A percentile compares a stretch with the other conserved stretches of the same genome.
Evolutionary conservation across 2,797 vertebrate genomes (phyloP).

Genomic region (Chaenodraco wilsoni): DNA sequence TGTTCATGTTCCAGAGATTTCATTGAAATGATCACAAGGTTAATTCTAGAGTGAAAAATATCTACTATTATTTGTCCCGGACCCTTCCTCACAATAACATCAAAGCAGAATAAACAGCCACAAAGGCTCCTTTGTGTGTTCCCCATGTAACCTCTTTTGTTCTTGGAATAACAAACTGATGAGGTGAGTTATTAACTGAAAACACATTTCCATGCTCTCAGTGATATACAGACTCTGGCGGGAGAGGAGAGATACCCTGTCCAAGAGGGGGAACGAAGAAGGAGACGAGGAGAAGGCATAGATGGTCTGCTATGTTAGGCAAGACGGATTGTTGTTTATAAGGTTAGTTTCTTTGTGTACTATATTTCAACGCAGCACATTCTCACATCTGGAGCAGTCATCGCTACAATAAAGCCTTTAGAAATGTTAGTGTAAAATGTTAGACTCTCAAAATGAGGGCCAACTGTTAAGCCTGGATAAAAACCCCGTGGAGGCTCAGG

Average conservation of each 20-base stretch:
- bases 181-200: constrained; percentile 79
- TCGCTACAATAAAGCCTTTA: constrained; percentile 64
- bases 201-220: constrained; percentile 75
- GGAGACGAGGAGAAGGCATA: constrained; percentile 53
- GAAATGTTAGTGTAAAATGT: constrained; percentile 67
- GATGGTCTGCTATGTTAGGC: constrained; percentile 30
- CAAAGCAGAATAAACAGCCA: constrained; percentile 46
- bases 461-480: constrained; percentile 70
- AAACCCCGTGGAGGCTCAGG: constrained; percentile 67
- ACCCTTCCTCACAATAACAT: constrained; percentile 40
- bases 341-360: constrained; percentile 13
- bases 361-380: constrained; percentile 36
- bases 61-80: constrained; percentile 34
- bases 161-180: constrained; percentile 58
- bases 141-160: constrained; percentile 54
- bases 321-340: constrained; percentile 55
- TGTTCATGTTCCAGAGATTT: constrained; percentile 17
- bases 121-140: constrained; percentile 42
- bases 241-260: constrained; percentile 57
- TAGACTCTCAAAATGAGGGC: constrained; percentile 69
- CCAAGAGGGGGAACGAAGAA: constrained; percentile 78
- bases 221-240: constrained; percentile 77
- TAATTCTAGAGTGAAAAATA: neutral
- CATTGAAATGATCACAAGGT: neutral
- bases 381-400: constrained; percentile 74